Base-by-base conservation (phyloP, 1,140 invertebrate genomes). In the Ceratosolen solmsi region DNA sequence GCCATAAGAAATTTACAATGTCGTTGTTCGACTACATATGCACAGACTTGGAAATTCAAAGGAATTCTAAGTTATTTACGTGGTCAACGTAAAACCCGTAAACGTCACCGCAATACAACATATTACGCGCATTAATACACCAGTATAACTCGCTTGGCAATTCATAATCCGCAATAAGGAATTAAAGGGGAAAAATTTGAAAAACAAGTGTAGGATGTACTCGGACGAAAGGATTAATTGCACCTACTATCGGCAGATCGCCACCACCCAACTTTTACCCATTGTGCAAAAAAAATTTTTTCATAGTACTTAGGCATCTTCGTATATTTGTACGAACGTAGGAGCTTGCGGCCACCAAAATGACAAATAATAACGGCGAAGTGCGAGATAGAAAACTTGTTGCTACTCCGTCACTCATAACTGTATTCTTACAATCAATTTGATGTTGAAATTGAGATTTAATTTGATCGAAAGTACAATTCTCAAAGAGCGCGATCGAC, bases 121-220 rank as follows among this genome's bases (percentile, higher is more conserved):
- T 91, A 90, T 91, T 90, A 88, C 87, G 85, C 79, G 86, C 89
- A 91, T 91, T 91, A 90, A 90, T 90, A 89, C 87, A 84, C 82
- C 79, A 84, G 85, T 83, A 84, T 88, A 87, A 88, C 86, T 86
- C 84, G 86, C 82, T 89, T 86, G 84, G 87, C 84, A 86, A 90
- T 89, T 87, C 86, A 85, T 88, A 88, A 89, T 89, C 86, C 84
- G 87, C 82, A 81, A 82, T 49, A 60, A 56, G 33, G 25, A 46
- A 58, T 54, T 38, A 56, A 41, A 46, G 77, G 74, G 82, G 78
- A 80, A 84, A 83, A n/a, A 84, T 58, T 70, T 33, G 63, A n/a
- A 79, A 79, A 58, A 71, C 63, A 46, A 60, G 65, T 49, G 63
- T 54, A 27, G 27, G 60, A n/a, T 70, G 36, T 76, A 46, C 56